A percentile compares a stretch with the other conserved stretches of the same genome.
These are phyloP conservation scores for Metopia argyrocephala DNA, from an alignment of 2,888 invertebrate species.

Conservation along the genomic window DNA sequence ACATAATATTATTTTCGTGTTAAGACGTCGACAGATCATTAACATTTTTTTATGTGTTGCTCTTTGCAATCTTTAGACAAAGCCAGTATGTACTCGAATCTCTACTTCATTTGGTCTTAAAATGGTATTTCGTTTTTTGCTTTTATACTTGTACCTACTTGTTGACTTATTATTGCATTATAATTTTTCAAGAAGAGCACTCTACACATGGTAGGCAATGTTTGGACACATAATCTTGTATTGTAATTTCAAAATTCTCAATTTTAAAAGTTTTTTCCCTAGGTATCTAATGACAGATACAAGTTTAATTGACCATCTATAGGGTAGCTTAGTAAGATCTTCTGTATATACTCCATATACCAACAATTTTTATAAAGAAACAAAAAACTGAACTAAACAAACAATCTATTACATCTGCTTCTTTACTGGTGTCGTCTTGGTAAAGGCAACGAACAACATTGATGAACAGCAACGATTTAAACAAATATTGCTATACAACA, in stretches of 20 bases:
- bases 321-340: too few species aligned
- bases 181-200: background rate
- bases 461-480: background rate
- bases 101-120: background rate
- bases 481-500: background rate
- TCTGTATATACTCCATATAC: too few species aligned
- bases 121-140: slow-evolving; percentile 7
- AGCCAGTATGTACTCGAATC: slow-evolving; percentile 5
- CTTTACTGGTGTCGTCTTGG: background rate
- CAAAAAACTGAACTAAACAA: background rate
- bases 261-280: too few species aligned
- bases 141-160: background rate
- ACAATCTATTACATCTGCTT: background rate
- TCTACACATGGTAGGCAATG: background rate
- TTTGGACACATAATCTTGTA: too few species aligned
- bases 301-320: too few species aligned
- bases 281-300: too few species aligned
- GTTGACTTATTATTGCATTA: background rate
- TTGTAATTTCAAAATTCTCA: too few species aligned
- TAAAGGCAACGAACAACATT: background rate
- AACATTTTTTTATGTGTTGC: slow-evolving; percentile 54
- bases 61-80: slow-evolving; percentile 44
- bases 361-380: background rate
- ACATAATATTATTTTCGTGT: slow-evolving; percentile 35
- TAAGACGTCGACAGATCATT: slow-evolving; percentile 51